A percentile compares a stretch with the other conserved stretches of the same genome.
These are phyloP conservation scores for Caenorhabditis macrosperma DNA, from an alignment of 2,888 invertebrate genomes.

Conservation along the genomic window DNA sequence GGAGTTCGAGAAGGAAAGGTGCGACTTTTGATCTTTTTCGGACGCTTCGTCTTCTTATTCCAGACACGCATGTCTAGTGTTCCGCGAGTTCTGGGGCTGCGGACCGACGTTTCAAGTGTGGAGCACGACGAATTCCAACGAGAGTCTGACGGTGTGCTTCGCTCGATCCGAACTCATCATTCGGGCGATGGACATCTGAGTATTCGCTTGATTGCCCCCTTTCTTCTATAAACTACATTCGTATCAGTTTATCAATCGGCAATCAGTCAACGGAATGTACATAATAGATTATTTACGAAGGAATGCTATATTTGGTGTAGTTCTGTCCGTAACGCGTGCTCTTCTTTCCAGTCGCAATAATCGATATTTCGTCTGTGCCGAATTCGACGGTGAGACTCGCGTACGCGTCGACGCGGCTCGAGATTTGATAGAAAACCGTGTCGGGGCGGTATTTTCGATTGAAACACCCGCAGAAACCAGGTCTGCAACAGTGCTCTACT, in stretches of 20 bases:
- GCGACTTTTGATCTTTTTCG: neutral
- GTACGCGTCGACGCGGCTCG: slow-evolving; percentile 2
- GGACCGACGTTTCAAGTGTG: neutral
- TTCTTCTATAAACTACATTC: neutral
- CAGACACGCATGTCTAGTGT: neutral
- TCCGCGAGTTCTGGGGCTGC: neutral
- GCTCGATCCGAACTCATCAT: neutral
- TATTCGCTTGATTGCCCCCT: neutral
- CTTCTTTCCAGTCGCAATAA: slow-evolving; percentile 10
- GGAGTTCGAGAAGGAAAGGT: neutral
- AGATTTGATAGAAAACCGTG: neutral
- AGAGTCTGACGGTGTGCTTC: neutral
- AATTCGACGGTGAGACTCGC: slow-evolving; percentile 9
- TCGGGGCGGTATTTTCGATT: neutral
- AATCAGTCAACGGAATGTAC: too few species aligned
- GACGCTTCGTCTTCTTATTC: neutral
- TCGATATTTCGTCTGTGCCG: neutral
- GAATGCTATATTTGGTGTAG: neutral
- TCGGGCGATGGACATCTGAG: neutral
- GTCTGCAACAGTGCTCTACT: neutral
- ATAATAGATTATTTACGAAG: too few species aligned
- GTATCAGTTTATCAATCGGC: too few species aligned
- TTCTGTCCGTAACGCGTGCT: neutral
- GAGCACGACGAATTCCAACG: neutral
- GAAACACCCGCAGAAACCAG: neutral